phyloP scores from a whole-genome alignment of 2,797 vertebrate species.

The Cirrhinus molitorella region DNA sequence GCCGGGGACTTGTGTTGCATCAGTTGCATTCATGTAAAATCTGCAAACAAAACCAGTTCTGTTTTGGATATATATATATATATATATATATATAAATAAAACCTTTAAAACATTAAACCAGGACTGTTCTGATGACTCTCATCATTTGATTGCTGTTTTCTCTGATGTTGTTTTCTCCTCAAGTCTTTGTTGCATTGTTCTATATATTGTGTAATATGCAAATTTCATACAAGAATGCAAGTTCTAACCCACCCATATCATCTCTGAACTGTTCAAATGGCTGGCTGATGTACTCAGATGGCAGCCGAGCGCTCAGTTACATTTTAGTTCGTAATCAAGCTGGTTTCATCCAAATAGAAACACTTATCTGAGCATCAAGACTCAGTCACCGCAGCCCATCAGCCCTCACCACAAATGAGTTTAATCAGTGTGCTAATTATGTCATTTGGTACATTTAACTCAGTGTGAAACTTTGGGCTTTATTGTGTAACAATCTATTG shows the following conservation, averaged over 20 bases:
- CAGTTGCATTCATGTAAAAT: not conserved
- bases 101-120: not conserved
- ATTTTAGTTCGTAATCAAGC: constrained; percentile 30
- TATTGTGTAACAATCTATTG: constrained; percentile 60
- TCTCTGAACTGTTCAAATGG: constrained; percentile 17
- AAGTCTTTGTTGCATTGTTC: constrained; percentile 27
- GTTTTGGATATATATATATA: too few species aligned
- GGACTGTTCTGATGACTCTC: not conserved
- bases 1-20: too few species aligned
- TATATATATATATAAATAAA: not conserved
- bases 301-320: constrained; percentile 34
- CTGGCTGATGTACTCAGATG: constrained; percentile 21
- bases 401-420: constrained; percentile 53
- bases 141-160: not conserved
- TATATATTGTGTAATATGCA: constrained; percentile 34
- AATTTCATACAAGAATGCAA: not conserved
- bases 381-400: constrained; percentile 47
- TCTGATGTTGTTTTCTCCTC: not conserved
- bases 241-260: not conserved
- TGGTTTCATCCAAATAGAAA: constrained; percentile 56
- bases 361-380: constrained; percentile 54
- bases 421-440: constrained; percentile 64
- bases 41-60: not conserved
- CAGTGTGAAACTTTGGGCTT: constrained; percentile 53
- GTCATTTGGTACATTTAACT: constrained; percentile 60